A percentile compares a stretch with the other conserved stretches of the same genome.
phyloP scores from a whole-genome alignment of 2,797 vertebrate genomes.

The Neostethus bicornis region DNA sequence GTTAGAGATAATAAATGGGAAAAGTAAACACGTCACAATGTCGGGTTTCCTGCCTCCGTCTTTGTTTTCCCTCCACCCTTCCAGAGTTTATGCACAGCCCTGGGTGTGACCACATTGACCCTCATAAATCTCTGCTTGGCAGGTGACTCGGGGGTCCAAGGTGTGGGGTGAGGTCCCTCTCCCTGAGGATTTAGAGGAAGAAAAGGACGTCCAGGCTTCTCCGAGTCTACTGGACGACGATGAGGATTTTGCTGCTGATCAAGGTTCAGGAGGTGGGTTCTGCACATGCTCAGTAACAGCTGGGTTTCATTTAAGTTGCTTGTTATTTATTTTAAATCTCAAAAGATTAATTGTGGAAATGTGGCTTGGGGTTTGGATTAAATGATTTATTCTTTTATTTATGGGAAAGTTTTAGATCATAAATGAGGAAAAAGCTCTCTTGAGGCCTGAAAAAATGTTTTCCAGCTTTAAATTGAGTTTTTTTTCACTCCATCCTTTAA shows the following conservation, averaged over 20 bases:
- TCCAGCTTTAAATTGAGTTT: not conserved
- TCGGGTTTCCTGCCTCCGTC: constrained; percentile 45
- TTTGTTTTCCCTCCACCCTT: constrained; percentile 60
- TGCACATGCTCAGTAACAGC: constrained; percentile 43
- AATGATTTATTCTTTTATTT: not conserved
- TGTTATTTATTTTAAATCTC: constrained; percentile 27
- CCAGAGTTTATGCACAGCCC: constrained; percentile 32
- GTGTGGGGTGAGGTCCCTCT: constrained; percentile 82
- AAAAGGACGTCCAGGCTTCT: constrained; percentile 51
- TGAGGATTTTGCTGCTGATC: constrained; percentile 80
- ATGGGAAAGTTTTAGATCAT: not conserved
- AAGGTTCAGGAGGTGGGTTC: constrained; percentile 79
- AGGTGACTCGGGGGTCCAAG: constrained; percentile 81
- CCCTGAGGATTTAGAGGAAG: constrained; percentile 77
- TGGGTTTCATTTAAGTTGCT: constrained; percentile 38
- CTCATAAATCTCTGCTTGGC: constrained; percentile 52
- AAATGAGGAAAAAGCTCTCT: not conserved
- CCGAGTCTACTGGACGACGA: constrained; percentile 77
- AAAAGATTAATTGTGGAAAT: constrained; percentile 5
- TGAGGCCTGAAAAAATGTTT: constrained; percentile 9
- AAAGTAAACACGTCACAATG: constrained; percentile 64
- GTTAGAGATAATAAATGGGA: constrained; percentile 55
- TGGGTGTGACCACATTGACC: constrained; percentile 65
- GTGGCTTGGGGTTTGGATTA: not conserved
- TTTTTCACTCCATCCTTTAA: not conserved